Base-by-base conservation (phyloP, 2,888 invertebrate genomes). In the Aphidoletes aphidimyza region DNA sequence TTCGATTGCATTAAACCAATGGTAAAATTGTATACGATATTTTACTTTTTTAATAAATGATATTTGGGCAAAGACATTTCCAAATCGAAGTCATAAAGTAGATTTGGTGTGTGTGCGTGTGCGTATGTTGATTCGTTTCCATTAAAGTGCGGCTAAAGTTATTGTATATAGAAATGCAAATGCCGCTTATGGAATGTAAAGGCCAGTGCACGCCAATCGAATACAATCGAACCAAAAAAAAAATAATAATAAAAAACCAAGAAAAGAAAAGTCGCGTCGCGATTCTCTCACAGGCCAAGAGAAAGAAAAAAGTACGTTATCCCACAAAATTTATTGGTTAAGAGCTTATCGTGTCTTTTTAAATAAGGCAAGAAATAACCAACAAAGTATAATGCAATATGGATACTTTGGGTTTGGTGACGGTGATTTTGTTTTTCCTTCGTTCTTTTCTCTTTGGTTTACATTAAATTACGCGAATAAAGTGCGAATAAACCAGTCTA, bases 401-500 rank as follows among this genome's bases (percentile, higher is more conserved):
- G 69, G 26, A 69, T 26, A 30, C 30, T 54, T 3, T 54, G n/a
- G n/a, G 14, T 19, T 11, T 69, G 30, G 69, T 34, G 14, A 9
- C 69, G 30, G 30, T 69, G 14, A 14, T 14, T 69, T 30, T 69
- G n/a, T n/a, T n/a, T n/a, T n/a, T n/a, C n/a, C n/a, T n/a, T n/a
- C n/a, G n/a, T n/a, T n/a, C n/a, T n/a, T n/a, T n/a, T n/a, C n/a
- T n/a, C n/a, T 69, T 30, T 30, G 69, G 26, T 69, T 69, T 34
- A 69, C 19, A 30, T 69, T 30, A 69, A 69, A 69, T 69, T 69
- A 34, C 69, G 30, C 30, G 69, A 69, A n/a, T n/a, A n/a, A n/a
- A n/a, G n/a, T n/a, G n/a, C n/a, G n/a, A 69, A 69, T 30, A 69
- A 69, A 69, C 69, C 69, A 69, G 69, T 69, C 14, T 69, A 69